phyloP scores from a whole-genome alignment of 2,888 invertebrate species.

The Lycocerus yunnanus region DNA sequence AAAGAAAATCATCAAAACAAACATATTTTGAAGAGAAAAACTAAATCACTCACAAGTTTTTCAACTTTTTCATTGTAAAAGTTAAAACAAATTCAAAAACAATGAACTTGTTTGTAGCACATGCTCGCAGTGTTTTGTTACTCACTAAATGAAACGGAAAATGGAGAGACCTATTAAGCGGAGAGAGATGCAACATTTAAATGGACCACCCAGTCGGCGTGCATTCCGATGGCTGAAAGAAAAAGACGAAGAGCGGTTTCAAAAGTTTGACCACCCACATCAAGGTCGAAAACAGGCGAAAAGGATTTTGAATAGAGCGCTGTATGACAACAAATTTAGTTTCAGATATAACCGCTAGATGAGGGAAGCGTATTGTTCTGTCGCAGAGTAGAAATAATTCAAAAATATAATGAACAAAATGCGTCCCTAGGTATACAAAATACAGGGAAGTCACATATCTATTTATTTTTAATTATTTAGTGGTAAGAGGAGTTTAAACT shows the following conservation, averaged over 20 bases:
- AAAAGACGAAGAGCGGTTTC: conserved; percentile 13
- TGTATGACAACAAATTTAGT: neutral
- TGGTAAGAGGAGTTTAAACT: no score
- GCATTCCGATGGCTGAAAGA: conserved; percentile 15
- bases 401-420: no score
- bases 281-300: conserved; percentile 28
- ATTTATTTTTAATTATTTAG: no score
- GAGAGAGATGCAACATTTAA: conserved; percentile 25
- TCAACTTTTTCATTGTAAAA: conserved; percentile 5
- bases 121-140: conserved; percentile 28
- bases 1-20: neutral
- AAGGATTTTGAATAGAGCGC: neutral
- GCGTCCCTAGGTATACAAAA: no score
- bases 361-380: neutral
- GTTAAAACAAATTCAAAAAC: conserved; percentile 11
- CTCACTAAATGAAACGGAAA: conserved; percentile 11
- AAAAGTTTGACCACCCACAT: conserved; percentile 31
- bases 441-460: no score
- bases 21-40: neutral
- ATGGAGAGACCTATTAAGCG: neutral
- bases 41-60: neutral
- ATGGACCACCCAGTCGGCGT: conserved; percentile 39
- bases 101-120: conserved; percentile 17
- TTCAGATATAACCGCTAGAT: neutral
- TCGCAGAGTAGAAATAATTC: no score